Evolutionary conservation across 2,113 vertebrate genomes (phyloP), one percentile per base, ranked within the genome.

Genomic region (Pterocles orientalis): DNA sequence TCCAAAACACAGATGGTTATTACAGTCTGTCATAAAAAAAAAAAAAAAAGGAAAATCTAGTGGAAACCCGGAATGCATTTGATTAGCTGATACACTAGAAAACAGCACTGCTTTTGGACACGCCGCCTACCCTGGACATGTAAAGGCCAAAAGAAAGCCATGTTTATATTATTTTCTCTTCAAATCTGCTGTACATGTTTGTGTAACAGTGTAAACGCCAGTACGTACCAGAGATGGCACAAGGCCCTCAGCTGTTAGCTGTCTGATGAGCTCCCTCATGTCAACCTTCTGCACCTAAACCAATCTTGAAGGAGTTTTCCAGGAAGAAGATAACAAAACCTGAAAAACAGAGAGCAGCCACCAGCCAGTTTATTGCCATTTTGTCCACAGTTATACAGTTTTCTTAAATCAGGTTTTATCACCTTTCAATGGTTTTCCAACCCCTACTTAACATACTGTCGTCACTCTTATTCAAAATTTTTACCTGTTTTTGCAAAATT

Each of bases 1-100:
- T 80, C 29, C 85, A 65, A 90, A 92, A 77, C 47, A 88, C 82
- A 96, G 92, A 85, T 86, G 47, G 75, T 62, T 87, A 82, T 82
- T 88, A 69, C 70, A 85, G 61, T 58, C 78, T 90, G 82, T 21
- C 2, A 1, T 13, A 7, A 6, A 9, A 9, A 24, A 6, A 73
- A 29, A 33, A 28, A 15, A 21, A 23, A 47, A 26, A 19, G 3
- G 7, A 61, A 75, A 89, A 77, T 31, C 14, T 10, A 57, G 8
- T 21, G 43, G 75, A 85, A 92, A 34, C 4, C 41, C 34, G 65
- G 84, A 36, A 28, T 83, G 56, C 6, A 4, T 61, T 78, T 51
- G 28, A 20, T 48, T 50, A 75, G 71, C 7, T 83, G 62, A 50
- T 57, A 31, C 17, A 66, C 23, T 18, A 33, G 71, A 29, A 86